A percentile compares a stretch with the other conserved stretches of the same genome.
These are phyloP conservation scores for Rotaria sp. DNA, from an alignment of 2,888 invertebrate genomes.

Conservation along the genomic window DNA sequence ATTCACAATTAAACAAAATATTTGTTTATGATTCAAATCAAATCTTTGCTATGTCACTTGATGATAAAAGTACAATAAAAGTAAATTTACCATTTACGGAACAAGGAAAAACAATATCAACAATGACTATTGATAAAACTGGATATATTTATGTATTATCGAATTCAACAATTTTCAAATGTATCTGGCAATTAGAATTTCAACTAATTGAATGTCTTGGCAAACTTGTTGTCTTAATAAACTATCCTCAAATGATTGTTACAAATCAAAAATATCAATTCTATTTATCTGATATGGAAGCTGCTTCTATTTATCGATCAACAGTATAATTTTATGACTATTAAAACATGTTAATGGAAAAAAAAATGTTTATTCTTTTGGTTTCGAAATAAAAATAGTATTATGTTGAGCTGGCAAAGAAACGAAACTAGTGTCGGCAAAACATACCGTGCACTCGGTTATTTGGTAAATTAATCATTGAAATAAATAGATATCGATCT, in stretches of 20 bases:
- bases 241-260: background rate
- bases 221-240: background rate
- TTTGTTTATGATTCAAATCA: background rate
- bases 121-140: background rate
- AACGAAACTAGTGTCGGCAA: no score
- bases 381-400: no score
- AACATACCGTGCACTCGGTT: no score
- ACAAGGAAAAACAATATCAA: background rate
- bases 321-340: no score
- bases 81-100: background rate
- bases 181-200: background rate
- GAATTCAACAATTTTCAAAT: background rate
- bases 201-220: background rate
- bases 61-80: background rate
- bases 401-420: no score
- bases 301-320: background rate
- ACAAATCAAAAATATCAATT: background rate
- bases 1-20: background rate
- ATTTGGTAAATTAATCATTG: no score
- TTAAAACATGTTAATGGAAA: no score
- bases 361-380: no score
- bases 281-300: background rate
- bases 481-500: no score
- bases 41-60: background rate
- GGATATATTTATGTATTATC: background rate